These are phyloP conservation scores for Malurus leucopterus DNA, from an alignment of 2,797 vertebrate genomes.

Conservation along the genomic window DNA sequence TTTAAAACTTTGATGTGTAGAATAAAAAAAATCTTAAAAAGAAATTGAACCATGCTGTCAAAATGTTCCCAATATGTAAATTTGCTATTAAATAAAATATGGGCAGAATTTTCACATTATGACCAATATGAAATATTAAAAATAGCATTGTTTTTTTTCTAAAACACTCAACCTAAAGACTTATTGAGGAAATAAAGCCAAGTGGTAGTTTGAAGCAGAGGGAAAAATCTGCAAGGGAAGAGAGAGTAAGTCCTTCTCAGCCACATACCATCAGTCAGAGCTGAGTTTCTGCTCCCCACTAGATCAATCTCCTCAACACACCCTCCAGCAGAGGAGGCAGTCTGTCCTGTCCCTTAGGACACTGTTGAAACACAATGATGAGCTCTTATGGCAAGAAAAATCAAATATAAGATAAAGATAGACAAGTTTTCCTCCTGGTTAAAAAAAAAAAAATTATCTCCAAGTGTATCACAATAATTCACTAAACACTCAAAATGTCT, in stretches of 20 bases:
- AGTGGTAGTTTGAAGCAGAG: not conserved
- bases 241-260: not conserved
- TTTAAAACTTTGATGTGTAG: not conserved
- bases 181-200: not conserved
- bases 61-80: not conserved
- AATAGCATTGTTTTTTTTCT: not conserved
- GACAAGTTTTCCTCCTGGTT: not conserved
- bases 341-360: not conserved
- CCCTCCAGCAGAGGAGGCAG: not conserved
- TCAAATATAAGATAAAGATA: not conserved
- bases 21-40: not conserved
- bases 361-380: not conserved
- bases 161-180: not conserved
- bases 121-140: not conserved
- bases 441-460: not conserved
- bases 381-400: not conserved
- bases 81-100: not conserved
- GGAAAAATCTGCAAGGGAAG: not conserved
- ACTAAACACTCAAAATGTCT: not conserved
- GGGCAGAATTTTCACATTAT: not conserved
- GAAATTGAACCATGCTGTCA: not conserved
- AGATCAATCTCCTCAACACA: not conserved
- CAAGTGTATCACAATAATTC: not conserved
- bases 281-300: not conserved
- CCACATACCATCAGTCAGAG: not conserved